Conservation (phyloP, 2,797 vertebrate genomes). For the Anguilla megastoma region DNA sequence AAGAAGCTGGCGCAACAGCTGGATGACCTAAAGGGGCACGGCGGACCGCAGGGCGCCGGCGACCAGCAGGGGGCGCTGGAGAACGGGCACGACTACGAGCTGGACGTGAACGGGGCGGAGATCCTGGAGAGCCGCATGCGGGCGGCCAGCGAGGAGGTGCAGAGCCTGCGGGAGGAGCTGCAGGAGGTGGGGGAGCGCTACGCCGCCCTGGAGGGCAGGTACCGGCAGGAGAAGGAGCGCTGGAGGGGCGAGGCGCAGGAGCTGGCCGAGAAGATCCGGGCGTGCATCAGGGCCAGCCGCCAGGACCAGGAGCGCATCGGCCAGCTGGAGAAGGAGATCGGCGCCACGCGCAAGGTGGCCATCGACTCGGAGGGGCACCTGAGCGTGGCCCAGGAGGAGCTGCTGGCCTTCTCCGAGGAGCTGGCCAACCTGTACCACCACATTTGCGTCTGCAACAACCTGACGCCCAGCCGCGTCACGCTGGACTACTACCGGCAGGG, state of each 20-base stretch:
- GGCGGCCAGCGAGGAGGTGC: constrained; percentile 68
- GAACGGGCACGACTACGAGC: constrained; percentile 60
- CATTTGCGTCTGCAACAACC: constrained; percentile 80
- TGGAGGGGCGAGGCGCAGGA: constrained; percentile 76
- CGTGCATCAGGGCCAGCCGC: constrained; percentile 74
- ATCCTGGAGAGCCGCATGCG: constrained; percentile 72
- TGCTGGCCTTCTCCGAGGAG: constrained; percentile 82
- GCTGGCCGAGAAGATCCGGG: constrained; percentile 76
- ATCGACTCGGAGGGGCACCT: constrained; percentile 78
- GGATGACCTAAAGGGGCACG: constrained; percentile 58
- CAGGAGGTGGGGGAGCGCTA: constrained; percentile 69
- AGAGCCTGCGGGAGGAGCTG: constrained; percentile 70
- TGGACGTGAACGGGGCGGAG: constrained; percentile 73
- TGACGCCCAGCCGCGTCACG: constrained; percentile 80
- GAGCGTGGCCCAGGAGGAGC: constrained; percentile 79
- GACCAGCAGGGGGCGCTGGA: constrained; percentile 31
- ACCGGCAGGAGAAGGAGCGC: constrained; percentile 74
- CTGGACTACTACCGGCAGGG: constrained; percentile 80
- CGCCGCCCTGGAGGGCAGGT: constrained; percentile 68
- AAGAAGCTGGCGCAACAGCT: constrained; percentile 70
- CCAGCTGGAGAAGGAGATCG: constrained; percentile 79
- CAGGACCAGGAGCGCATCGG: constrained; percentile 77
- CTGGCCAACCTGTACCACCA: constrained; percentile 84
- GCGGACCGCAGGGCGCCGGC: constrained; percentile 28
- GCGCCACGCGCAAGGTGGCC: constrained; percentile 72